phyloP scores from a whole-genome alignment of 2,888 invertebrate genomes.

The Scotopteryx bipunctaria region DNA sequence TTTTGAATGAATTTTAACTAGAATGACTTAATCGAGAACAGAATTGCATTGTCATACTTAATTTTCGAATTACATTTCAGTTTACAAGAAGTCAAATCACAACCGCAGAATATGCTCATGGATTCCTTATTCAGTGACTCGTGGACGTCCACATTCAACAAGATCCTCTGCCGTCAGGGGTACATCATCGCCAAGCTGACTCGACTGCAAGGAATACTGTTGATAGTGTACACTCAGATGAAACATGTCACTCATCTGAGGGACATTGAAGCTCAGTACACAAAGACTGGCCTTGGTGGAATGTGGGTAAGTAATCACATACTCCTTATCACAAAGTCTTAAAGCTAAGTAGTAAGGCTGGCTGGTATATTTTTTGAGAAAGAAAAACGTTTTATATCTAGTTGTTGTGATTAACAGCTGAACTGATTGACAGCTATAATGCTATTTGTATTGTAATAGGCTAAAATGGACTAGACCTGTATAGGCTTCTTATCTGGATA shows the following conservation, averaged over 20 bases:
- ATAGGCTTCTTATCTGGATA: too few relatives aligned
- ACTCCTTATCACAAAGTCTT: too few relatives aligned
- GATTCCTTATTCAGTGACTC: conserved; percentile 92
- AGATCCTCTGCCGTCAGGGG: conserved; percentile 86
- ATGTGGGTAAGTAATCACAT: conserved; percentile 92
- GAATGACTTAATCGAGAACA: too few relatives aligned
- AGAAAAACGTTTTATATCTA: too few relatives aligned
- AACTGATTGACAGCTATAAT: too few relatives aligned
- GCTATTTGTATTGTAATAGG: too few relatives aligned
- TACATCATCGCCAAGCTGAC: conserved; percentile 92
- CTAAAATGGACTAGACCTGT: too few relatives aligned
- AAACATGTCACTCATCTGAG: conserved; percentile 91
- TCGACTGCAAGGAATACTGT: conserved; percentile 91
- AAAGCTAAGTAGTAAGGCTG: too few relatives aligned
- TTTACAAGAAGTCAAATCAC: conserved; percentile 94
- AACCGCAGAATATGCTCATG: conserved; percentile 92
- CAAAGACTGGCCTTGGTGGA: conserved; percentile 95
- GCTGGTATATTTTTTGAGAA: too few relatives aligned
- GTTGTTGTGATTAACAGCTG: too few relatives aligned
- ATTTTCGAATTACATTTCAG: conserved; percentile 63
- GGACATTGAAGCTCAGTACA: conserved; percentile 93
- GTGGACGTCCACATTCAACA: conserved; percentile 91
- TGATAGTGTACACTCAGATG: conserved; percentile 90
- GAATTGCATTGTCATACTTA: too few relatives aligned
- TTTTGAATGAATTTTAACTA: too few relatives aligned